These are phyloP conservation scores for Protobothrops flavoviridis DNA, from an alignment of 2,113 vertebrate species.

Conservation along the genomic window DNA sequence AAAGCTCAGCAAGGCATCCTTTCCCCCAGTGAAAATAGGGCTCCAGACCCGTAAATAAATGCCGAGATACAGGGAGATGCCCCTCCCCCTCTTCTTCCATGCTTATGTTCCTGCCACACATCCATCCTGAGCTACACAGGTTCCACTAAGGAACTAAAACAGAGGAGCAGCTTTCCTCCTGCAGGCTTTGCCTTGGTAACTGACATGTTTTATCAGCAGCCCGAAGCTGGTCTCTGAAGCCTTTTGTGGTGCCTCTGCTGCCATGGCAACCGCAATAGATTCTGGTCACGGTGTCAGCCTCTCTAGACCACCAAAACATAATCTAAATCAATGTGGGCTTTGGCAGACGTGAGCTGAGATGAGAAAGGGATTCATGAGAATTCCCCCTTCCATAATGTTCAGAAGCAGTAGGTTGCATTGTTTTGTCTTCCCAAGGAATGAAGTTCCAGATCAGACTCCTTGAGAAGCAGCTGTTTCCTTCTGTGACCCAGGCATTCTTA, in stretches of 20 bases:
- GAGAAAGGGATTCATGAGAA: neutral
- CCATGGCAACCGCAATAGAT: constrained; percentile 23
- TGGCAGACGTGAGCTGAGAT: neutral
- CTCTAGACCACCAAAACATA: neutral
- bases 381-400: neutral
- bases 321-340: neutral
- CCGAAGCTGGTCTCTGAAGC: neutral
- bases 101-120: neutral
- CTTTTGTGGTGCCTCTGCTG: constrained; percentile 1
- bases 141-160: no score
- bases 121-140: neutral
- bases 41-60: neutral
- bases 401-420: neutral
- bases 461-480: neutral
- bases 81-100: neutral
- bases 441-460: neutral
- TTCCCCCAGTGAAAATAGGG: neutral
- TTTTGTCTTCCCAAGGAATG: neutral
- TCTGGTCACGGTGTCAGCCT: constrained; percentile 21
- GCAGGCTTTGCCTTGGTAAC: neutral
- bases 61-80: neutral
- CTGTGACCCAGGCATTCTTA: neutral
- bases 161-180: neutral
- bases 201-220: neutral
- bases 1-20: neutral